Base-by-base conservation (phyloP, 2,888 invertebrate genomes). In the Platyscelio sp. region DNA sequence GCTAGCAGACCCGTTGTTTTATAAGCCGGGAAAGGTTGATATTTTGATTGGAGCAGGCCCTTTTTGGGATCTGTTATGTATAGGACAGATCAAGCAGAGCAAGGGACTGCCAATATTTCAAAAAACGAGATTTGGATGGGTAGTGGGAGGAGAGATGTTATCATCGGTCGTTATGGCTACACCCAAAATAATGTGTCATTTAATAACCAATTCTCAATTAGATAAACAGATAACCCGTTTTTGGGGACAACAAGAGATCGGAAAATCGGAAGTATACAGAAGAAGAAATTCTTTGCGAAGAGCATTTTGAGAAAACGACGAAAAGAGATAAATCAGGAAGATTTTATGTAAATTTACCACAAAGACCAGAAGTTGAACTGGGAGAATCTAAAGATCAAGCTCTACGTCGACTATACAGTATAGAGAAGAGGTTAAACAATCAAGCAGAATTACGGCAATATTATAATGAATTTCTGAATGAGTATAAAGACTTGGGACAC, bases 1-100 rank as follows among this genome's bases (percentile, higher is more conserved):
- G 13, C 20, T 82, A 22, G 76, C 61, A 3, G 75, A 82, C 18
- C 40, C 63, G 26, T 20, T 7, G 18, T 76, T 65, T 20, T 51
- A 75, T 15, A 33, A 63, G 40, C 72, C 80, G 33, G 56, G 46
- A 22, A 61, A 51, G 15, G 65, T 72, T 33, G 65, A 79, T 43
- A 22, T 79, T 1, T 27, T 79, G 0, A 56, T 84, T 33, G 84
- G 76, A 26, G 76, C 72, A 3, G 84, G 38, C 2, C 22, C 58
- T 2, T 84, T 26, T 60, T 84, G 68, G 76, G 65, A 75, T 38
- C 29, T 76, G 5, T 1, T 83, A 1, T 5, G 29, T 13, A 65
- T 63, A 33, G 33, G 11, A 46, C 15, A 46, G 20, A 46, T 46
- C 33, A 46, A 46, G 46, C 15, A 15, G 46, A 18, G 46, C 20